phyloP scores from a whole-genome alignment of 2,888 invertebrate genomes.

The Bursaphelenchus okinawaensis region DNA sequence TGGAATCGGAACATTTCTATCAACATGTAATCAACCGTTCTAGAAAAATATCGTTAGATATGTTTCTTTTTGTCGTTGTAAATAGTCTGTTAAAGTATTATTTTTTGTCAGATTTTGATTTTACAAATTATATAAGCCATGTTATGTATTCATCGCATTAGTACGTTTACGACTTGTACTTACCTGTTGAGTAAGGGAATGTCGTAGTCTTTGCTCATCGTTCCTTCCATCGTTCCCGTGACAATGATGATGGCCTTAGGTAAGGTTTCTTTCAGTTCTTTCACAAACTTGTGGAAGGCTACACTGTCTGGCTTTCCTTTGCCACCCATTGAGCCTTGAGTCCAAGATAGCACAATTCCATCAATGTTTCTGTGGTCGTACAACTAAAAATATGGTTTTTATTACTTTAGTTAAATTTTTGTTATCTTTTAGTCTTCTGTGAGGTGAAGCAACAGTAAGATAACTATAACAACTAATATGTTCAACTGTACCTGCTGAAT shows the following conservation, averaged over 20 bases:
- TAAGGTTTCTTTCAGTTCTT: background rate
- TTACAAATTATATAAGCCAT: too few species aligned
- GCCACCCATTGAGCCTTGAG: background rate
- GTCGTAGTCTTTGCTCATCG: constrained; percentile 2
- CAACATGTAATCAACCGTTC: constrained; percentile 18
- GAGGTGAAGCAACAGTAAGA: too few species aligned
- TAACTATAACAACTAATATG: too few species aligned
- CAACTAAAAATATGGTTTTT: too few species aligned
- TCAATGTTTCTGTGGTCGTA: constrained; percentile 7
- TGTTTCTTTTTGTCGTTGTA: background rate
- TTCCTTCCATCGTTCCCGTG: constrained; percentile 4
- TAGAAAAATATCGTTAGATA: constrained; percentile 1
- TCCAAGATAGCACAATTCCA: constrained; percentile 19
- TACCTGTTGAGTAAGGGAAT: background rate
- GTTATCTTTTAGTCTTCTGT: background rate
- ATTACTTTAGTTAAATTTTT: too few species aligned
- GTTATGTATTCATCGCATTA: too few species aligned
- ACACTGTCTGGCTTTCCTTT: background rate
- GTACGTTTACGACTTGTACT: too few species aligned
- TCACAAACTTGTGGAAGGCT: background rate
- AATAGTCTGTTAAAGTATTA: too few species aligned
- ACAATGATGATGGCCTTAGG: constrained; percentile 12
- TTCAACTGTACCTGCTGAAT: constrained; percentile 14
- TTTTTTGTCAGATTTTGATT: too few species aligned
- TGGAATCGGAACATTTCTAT: constrained; percentile 35